phyloP scores from a whole-genome alignment of 2,797 vertebrate species.

The Gorsachius magnificus region DNA sequence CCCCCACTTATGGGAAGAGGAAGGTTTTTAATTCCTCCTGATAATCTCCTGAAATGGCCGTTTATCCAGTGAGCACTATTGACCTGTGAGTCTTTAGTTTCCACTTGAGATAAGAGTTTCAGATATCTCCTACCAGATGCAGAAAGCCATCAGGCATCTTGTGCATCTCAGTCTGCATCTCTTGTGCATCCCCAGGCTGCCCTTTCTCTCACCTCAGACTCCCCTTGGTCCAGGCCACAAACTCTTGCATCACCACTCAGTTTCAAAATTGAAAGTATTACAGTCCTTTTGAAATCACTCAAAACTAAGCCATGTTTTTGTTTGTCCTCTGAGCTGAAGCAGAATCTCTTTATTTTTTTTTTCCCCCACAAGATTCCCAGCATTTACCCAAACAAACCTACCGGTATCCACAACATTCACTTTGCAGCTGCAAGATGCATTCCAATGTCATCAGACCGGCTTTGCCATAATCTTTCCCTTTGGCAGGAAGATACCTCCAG shows the following conservation, averaged over 20 bases:
- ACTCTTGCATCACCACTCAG: not conserved
- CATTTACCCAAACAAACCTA: not conserved
- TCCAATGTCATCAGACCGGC: not conserved
- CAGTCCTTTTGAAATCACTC: not conserved
- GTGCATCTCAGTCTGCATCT: not conserved
- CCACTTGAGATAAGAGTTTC: not conserved
- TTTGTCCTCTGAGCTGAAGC: not conserved
- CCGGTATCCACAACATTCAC: not conserved
- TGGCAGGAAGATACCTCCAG: not conserved
- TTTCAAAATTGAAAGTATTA: not conserved
- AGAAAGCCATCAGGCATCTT: not conserved
- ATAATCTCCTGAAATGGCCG: not conserved
- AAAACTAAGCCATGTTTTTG: not conserved
- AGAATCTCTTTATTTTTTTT: not conserved
- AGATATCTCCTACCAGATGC: fast-evolving
- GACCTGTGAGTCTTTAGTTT: not conserved
- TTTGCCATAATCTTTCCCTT: not conserved
- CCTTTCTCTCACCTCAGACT: not conserved
- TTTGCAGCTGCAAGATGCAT: not conserved
- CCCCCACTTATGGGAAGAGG: fast-evolving
- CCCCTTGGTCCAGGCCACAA: not conserved
- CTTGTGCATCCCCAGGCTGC: not conserved
- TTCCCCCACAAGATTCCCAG: not conserved
- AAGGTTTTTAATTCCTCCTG: not conserved
- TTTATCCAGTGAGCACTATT: not conserved